These are phyloP conservation scores for Sebastes trivittatus DNA, from an alignment of 2,797 vertebrate species.

Conservation along the genomic window DNA sequence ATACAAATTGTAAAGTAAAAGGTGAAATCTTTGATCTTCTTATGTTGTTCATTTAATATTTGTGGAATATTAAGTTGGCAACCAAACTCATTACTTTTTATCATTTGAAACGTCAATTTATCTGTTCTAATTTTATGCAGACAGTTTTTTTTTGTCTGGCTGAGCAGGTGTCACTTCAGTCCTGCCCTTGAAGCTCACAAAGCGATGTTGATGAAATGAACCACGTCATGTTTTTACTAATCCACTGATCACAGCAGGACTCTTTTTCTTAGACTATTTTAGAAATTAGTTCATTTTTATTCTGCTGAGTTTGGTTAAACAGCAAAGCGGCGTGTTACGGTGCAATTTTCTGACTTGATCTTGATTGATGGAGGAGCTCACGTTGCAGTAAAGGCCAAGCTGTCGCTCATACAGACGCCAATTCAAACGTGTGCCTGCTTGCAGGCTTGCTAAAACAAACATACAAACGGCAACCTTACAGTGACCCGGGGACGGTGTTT, in stretches of 20 bases:
- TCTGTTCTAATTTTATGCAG: conserved; percentile 32
- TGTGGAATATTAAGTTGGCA: neutral
- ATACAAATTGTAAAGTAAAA: neutral
- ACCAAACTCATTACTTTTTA: neutral
- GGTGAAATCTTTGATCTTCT: neutral
- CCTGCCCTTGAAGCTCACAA: conserved; percentile 41
- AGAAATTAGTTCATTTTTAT: conserved; percentile 20
- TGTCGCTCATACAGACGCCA: conserved; percentile 22
- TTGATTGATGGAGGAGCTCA: conserved; percentile 33
- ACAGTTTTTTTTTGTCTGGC: neutral
- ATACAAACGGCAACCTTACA: conserved; percentile 19
- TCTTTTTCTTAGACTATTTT: conserved; percentile 31
- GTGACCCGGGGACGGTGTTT: conserved; percentile 47
- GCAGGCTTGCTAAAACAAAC: neutral
- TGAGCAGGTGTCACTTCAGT: conserved; percentile 25
- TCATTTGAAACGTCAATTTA: neutral
- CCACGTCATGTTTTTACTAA: conserved; percentile 14
- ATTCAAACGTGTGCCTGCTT: neutral
- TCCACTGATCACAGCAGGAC: conserved; percentile 42
- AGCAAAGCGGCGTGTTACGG: neutral
- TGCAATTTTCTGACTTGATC: neutral
- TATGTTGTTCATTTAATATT: neutral
- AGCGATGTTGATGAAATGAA: conserved; percentile 24
- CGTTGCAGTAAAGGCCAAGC: conserved; percentile 34
- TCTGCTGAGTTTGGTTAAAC: conserved; percentile 17